Base-by-base conservation (phyloP, 2,113 vertebrate species). In the Gyps fulvus region DNA sequence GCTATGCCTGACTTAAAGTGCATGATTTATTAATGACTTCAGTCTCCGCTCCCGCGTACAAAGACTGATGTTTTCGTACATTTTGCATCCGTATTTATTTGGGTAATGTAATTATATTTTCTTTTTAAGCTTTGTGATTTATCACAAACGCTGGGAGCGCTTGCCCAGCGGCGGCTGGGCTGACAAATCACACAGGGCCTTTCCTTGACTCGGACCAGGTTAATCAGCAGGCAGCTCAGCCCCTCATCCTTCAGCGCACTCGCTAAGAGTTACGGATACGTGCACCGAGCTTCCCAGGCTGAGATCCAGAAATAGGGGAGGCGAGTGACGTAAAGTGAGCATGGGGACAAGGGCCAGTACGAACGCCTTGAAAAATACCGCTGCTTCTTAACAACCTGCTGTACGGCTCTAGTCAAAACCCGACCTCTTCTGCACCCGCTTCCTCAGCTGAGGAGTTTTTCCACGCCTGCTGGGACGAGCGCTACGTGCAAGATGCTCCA, bases 231-330 rank as follows among this genome's bases (percentile, higher is more conserved):
- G 54, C 74, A 83, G 70, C 78, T 69, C 66, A 76, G 78, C 58
- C 45, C 40, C 70, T 42, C 19, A 31, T 2, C 32, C 45, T 43
- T 55, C 40, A 32, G 84, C 2, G 4, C 36, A 5, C 58, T 66
- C 2, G 3, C 31, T n/a, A 16, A 83, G 81, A n/a, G 54, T 25
- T 74, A 66, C 0, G 1, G 83, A 38, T 59, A 31, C 0, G 11
- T 23, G 40, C 81, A 34, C 32, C 54, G 72, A 81, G 72, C 80
- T 92, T 71, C 65, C 47, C 71, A 93, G 88, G 69, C 72, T 63
- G 79, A 59, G 65, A 78, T 63, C 76, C 89, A 92, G 71, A 74
- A 87, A 85, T 0, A 50, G 91, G 78, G 83, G 73, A 87, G 55
- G 66, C 3, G 2, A 83, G 66, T 80, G 69, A 87, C 2, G 23